phyloP scores from a whole-genome alignment of 2,888 invertebrate genomes.

The Copidosoma aretas region DNA sequence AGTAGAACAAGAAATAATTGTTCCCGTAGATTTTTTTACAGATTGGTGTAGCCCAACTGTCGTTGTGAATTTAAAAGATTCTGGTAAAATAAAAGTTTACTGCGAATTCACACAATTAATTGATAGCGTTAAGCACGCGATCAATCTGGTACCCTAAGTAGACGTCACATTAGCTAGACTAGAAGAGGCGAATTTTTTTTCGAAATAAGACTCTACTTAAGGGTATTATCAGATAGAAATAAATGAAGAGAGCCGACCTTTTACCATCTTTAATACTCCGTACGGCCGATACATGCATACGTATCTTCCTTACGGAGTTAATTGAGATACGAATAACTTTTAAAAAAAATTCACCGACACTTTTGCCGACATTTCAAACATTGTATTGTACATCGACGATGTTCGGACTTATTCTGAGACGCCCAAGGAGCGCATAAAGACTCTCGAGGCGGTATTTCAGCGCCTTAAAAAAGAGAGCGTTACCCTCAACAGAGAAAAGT shows the following conservation, averaged over 20 bases:
- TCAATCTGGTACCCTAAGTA: slow-evolving; percentile 13
- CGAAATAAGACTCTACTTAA: slow-evolving; percentile 44
- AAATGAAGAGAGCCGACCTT: slow-evolving; percentile 33
- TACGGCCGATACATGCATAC: slow-evolving; percentile 41
- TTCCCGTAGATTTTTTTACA: slow-evolving; percentile 48
- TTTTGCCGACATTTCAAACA: slow-evolving; percentile 35
- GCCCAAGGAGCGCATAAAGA: slow-evolving; percentile 43
- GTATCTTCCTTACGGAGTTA: slow-evolving; percentile 44
- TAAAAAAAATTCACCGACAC: slow-evolving; percentile 31
- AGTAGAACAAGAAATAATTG: slow-evolving; percentile 47
- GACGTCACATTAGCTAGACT: slow-evolving; percentile 41
- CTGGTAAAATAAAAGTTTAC: slow-evolving; percentile 46
- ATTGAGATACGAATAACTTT: slow-evolving; percentile 41
- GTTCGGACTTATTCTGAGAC: slow-evolving; percentile 40
- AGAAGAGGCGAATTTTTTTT: slow-evolving; percentile 44
- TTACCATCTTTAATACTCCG: slow-evolving; percentile 44
- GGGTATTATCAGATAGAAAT: slow-evolving; percentile 42
- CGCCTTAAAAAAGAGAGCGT: slow-evolving; percentile 43
- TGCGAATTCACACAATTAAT: slow-evolving; percentile 50
- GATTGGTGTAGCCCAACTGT: slow-evolving; percentile 57
- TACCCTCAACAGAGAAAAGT: slow-evolving; percentile 49
- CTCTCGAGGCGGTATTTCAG: slow-evolving; percentile 42
- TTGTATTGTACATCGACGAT: slow-evolving; percentile 40
- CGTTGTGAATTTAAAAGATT: slow-evolving; percentile 42
- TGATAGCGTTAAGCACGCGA: slow-evolving; percentile 19